Evolutionary conservation across 2,888 invertebrate genomes (phyloP), one percentile per base, ranked within the genome.

Genomic region (Camptogramma bilineatum): DNA sequence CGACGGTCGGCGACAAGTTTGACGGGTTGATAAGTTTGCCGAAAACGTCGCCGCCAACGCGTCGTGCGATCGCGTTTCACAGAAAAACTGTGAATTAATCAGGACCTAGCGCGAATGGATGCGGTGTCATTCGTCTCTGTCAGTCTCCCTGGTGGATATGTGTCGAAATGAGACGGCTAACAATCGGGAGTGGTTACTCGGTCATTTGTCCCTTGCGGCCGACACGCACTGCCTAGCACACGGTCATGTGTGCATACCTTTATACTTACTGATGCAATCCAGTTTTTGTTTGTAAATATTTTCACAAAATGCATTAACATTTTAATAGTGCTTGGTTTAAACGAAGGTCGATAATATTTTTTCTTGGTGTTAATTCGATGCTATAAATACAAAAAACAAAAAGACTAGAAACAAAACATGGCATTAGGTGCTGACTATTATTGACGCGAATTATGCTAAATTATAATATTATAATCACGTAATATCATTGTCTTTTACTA

Each of bases 1-100:
- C 68, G 65, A 64, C 71, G 69, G 68, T 71, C 70, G 69, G 68
- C 72, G 75, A 79, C 77, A 76, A 59, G 81, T 78, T 76, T 76
- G 82, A 80, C 83, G 79, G 79, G 83, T 84, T 83, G 82, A 85
- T 83, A 84, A 82, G 80, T 86, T 85, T 80, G 79, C 82, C 83
- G 77, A 87, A 90, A 88, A 85, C 81, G 85, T 86, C 85, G 74
- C 21, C 81, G 79, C 21, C 81, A 79, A 80, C 78, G 81, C 83
- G 81, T 78, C 81, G 78, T 76, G 73, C 79, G 85, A 82, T 84
- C 83, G 82, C 81, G 82, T 85, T 88, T 84, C 86, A 87, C 85
- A 85, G 85, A 91, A 91, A 91, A 90, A 87, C 87, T 85, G 84
- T 88, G 89, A 90, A 90, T 90, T 90, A 89, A 91, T 88, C 87